Evolutionary conservation across 2,113 vertebrate genomes (phyloP).

Genomic region (Alectura lathami): DNA sequence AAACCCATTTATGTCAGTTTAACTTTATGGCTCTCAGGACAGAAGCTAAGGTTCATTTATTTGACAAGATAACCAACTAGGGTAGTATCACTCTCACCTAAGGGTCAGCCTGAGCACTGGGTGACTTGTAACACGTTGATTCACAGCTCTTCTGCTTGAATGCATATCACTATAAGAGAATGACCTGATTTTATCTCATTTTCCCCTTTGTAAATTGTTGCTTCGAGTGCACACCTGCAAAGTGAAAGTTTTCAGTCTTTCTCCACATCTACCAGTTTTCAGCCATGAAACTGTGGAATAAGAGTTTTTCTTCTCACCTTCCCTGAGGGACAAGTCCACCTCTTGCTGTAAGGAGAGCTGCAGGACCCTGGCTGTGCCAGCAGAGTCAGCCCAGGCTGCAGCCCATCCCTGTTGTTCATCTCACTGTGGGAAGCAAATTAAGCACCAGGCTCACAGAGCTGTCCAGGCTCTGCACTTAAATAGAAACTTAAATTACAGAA

Average conservation of each 20-base stretch:
- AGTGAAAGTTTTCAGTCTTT: not conserved
- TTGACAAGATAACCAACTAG: not conserved
- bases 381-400: not conserved
- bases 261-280: not conserved
- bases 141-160: not conserved
- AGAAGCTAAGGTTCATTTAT: not conserved
- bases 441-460: not conserved
- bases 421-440: not conserved
- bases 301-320: not conserved
- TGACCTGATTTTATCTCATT: not conserved
- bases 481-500: not conserved
- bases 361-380: rapidly evolving
- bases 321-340: not conserved
- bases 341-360: not conserved
- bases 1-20: not conserved
- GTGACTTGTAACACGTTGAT: not conserved
- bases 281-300: not conserved
- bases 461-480: not conserved
- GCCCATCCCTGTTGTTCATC: not conserved
- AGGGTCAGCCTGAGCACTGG: not conserved
- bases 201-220: not conserved
- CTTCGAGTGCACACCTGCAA: rapidly evolving
- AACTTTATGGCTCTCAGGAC: not conserved
- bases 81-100: not conserved
- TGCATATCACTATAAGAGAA: not conserved